Base-by-base conservation (phyloP, 2,888 invertebrate genomes). In the Epinotia bilunana region DNA sequence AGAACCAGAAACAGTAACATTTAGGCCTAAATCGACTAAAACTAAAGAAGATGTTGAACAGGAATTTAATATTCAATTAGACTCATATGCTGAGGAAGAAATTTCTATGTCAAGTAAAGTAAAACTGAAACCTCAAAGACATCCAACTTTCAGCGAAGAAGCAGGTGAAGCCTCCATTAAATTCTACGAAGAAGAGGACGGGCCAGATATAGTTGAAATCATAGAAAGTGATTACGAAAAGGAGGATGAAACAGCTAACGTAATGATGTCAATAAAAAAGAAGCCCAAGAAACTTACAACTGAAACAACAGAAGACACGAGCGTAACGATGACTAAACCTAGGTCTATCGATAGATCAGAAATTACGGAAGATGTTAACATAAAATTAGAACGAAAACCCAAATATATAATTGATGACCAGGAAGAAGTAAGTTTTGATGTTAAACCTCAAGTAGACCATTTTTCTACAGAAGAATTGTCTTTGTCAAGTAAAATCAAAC, bases 41-140 rank as follows among this genome's bases (percentile, higher is more conserved):
- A 97, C 96, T 0, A 97, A 97, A 88, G 97, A 98, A 93, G 97
- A 97, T 82, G 97, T 98, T 16, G 98, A 98, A 85, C 98, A 98
- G 91, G 98, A 98, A 90, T 98, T 98, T 86, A 97, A 97, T 88
- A 97, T 98, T 79, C 96, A 97, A 13, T 90, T 98, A 77, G 97
- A 98, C 89, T 97, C 97, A 0, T 98, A 98, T 86, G 97, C 97
- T 57, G 98, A 97, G 91, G 98, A 98, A 93, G 97, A 98, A 91
- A 96, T 98, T 80, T 97, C 97, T 11, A 96, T 98, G 96, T 96
- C 97, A 3, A 97, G 97, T 75, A 97, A 97, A 89, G 96, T 98
- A 0, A 97, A 96, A 89, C 83, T 98, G 9, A 97, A 96, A 86
- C 97, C 96, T 83, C 95, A 95, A 72, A 95, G 95, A 79, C 96